These are phyloP conservation scores for Magallana angulata DNA, from an alignment of 1,140 invertebrate species.

Conservation along the genomic window DNA sequence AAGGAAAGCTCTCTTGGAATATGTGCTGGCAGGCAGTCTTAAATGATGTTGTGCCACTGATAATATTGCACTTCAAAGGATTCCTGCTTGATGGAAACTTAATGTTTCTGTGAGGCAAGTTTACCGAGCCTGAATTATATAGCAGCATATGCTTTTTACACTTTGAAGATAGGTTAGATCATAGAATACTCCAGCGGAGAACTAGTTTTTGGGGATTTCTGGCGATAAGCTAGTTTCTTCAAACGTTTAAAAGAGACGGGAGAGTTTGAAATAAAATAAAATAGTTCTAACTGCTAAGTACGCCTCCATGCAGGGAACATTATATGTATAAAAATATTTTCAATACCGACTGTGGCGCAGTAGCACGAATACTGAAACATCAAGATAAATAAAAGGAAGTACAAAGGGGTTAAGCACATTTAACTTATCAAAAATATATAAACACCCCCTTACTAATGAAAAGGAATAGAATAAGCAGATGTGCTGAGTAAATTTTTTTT, in stretches of 20 bases:
- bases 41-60: conserved; percentile 41
- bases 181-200: conserved; percentile 21
- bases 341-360: neutral
- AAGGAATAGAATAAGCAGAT: too few species aligned
- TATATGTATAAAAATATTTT: neutral
- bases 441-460: too few species aligned
- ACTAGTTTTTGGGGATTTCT: conserved; percentile 6
- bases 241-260: conserved; percentile 20
- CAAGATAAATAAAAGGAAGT: neutral
- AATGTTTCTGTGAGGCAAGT: conserved; percentile 29
- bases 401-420: conserved; percentile 19
- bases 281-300: neutral
- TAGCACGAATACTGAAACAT: neutral
- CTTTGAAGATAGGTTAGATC: conserved; percentile 40
- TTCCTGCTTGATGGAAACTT: conserved; percentile 36
- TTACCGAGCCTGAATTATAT: conserved; percentile 24
- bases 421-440: conserved; percentile 11
- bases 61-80: conserved; percentile 67
- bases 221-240: conserved; percentile 22
- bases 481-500: too few species aligned
- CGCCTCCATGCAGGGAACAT: neutral
- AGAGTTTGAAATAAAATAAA: neutral
- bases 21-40: conserved; percentile 53
- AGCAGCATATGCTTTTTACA: conserved; percentile 41
- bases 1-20: conserved; percentile 55